A percentile compares a stretch with the other conserved stretches of the same genome.
Conservation (phyloP, 1,140 invertebrate genomes). For the Phenacoccus solenopsis region DNA sequence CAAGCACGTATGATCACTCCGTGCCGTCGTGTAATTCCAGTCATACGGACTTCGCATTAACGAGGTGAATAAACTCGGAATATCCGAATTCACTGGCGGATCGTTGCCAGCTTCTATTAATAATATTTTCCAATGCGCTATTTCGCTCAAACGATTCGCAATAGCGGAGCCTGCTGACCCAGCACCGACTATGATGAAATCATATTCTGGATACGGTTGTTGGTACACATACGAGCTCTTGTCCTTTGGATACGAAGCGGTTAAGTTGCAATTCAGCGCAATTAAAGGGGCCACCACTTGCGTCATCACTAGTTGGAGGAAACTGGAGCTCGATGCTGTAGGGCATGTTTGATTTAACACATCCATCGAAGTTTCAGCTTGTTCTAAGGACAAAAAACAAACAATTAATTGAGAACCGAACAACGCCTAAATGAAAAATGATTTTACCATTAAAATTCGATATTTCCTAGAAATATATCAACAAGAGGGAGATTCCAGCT, state of each 20-base stretch:
- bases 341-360: background rate
- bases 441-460: no score
- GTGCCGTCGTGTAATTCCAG: slow-evolving; percentile 21
- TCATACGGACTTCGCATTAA: background rate
- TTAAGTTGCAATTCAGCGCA: background rate
- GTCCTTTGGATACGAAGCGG: slow-evolving; percentile 6
- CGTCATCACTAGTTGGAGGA: background rate
- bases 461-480: no score
- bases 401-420: no score
- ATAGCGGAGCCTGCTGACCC: slow-evolving; percentile 43
- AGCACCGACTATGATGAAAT: slow-evolving; percentile 36
- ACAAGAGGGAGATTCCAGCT: no score
- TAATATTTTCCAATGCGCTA: slow-evolving; percentile 35
- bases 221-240: slow-evolving; percentile 1
- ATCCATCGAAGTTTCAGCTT: background rate
- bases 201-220: background rate
- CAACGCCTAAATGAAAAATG: no score
- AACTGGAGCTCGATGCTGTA: background rate
- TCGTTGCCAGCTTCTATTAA: slow-evolving; percentile 48
- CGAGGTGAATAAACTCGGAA: slow-evolving; percentile 6
- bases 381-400: no score
- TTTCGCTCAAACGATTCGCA: slow-evolving; percentile 40
- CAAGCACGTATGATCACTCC: slow-evolving; percentile 1
- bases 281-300: background rate
- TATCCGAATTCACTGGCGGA: slow-evolving; percentile 37